phyloP scores from a whole-genome alignment of 2,797 vertebrate species.

The Gadopsis bispinosus region DNA sequence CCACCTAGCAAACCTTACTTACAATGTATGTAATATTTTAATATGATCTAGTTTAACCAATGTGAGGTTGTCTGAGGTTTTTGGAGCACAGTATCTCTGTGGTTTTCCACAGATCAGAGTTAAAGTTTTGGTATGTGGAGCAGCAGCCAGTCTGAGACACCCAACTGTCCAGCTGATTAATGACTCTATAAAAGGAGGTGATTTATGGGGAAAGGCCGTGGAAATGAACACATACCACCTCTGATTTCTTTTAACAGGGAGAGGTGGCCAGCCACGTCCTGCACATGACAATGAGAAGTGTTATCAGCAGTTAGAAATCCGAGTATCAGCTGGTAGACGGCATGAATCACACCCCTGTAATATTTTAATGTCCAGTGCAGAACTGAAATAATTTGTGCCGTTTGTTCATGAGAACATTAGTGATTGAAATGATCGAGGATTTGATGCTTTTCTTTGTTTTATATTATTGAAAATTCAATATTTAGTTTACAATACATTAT shows the following conservation, averaged over 20 bases:
- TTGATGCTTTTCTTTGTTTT: background rate
- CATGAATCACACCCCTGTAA: background rate
- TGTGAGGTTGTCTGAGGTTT: constrained; percentile 22
- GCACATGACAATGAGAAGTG: constrained; percentile 2
- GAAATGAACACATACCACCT: constrained; percentile 35
- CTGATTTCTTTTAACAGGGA: constrained; percentile 41
- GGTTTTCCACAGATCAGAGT: constrained; percentile 18
- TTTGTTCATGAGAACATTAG: background rate
- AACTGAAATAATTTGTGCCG: constrained; percentile 1
- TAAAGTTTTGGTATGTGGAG: constrained; percentile 63
- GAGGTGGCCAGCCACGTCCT: constrained; percentile 15
- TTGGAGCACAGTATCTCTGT: constrained; percentile 31
- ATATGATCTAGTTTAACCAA: background rate
- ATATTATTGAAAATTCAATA: background rate
- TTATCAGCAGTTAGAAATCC: constrained; percentile 31
- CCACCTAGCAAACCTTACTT: background rate
- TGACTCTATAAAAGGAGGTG: constrained; percentile 47
- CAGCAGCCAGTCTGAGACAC: constrained; percentile 58
- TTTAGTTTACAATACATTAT: background rate
- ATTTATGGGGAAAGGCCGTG: constrained; percentile 44
- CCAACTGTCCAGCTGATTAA: constrained; percentile 66
- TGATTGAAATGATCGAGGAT: background rate
- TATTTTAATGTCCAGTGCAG: background rate
- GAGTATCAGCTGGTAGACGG: background rate
- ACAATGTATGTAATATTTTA: background rate